A percentile compares a stretch with the other conserved stretches of the same genome.
These are phyloP conservation scores for Megalops cyprinoides DNA, from an alignment of 2,797 vertebrate species.

Conservation along the genomic window DNA sequence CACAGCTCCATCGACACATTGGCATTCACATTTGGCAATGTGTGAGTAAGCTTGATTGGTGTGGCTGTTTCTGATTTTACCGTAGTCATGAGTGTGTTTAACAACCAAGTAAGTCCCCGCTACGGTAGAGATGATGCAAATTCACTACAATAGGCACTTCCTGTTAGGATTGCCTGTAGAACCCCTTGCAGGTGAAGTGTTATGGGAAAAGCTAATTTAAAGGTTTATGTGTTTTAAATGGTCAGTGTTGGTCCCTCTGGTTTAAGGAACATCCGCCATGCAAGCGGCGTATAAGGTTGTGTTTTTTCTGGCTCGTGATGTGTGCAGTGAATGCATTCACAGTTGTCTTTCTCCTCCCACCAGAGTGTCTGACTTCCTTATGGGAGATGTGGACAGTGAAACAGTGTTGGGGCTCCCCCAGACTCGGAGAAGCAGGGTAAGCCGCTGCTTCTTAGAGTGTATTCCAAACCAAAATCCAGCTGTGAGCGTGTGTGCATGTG, in stretches of 20 bases:
- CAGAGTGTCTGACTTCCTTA: slow-evolving; percentile 89
- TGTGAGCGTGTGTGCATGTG: no score
- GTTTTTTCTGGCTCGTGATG: neutral
- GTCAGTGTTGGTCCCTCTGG: no score
- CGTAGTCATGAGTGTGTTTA: neutral
- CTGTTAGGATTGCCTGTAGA: no score
- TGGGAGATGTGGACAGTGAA: slow-evolving; percentile 87
- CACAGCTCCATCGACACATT: slow-evolving; percentile 91
- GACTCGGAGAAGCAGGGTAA: slow-evolving; percentile 80
- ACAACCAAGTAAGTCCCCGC: neutral
- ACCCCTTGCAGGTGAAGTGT: no score
- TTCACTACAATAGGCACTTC: no score
- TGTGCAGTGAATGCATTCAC: no score
- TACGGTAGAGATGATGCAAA: no score
- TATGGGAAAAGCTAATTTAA: no score
- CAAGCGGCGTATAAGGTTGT: no score
- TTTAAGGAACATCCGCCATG: no score
- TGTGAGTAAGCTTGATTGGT: slow-evolving; percentile 81
- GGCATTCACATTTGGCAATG: slow-evolving; percentile 97
- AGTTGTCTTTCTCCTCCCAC: slow-evolving; percentile 44
- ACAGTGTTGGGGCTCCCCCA: slow-evolving; percentile 77
- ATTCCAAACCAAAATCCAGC: no score
- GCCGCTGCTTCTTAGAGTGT: slow-evolving; percentile 20
- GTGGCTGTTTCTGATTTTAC: neutral
- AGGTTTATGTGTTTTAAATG: no score